Evolutionary conservation across 2,113 vertebrate species (phyloP), one percentile per base, ranked within the genome.

Genomic region (Daubentonia madagascariensis): DNA sequence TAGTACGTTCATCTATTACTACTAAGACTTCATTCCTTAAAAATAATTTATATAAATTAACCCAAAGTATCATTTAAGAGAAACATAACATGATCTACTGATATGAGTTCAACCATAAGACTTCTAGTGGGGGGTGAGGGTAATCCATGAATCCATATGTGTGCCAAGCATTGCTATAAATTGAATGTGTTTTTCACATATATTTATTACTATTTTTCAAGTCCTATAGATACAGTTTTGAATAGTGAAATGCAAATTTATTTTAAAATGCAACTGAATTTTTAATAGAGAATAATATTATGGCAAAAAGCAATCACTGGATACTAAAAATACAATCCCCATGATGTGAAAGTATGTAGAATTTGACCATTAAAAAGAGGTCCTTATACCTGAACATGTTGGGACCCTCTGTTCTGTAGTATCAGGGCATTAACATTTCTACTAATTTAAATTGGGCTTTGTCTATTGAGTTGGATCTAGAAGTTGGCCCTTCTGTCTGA

Each of bases 201-300:
- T 59, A 78, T 48, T 68, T 57, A 83, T 59, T 70, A 45, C 30
- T 93, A 28, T 75, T 78, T 85, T 86, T 97, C 59, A 93, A 57
- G 28, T 57, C 16, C 17, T 65, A 16, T 30, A 72, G 52, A 40
- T 92, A 6, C 6, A 86, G 8, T 75, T 93, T 88, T 75, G 20
- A 89, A 73, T 9, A 40, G 52, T 35, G 54, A 61, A 90, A 79
- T 73, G 12, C 11, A 85, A 83, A 40, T 86, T 61, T 61, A 63
- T 91, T 67, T 89, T 89, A 22, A 85, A 90, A 76, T 61, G 35
- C 23, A 52, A 76, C 35, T 91, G 35, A 52, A 92, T 76, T 85
- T 63, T 68, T 95, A 73, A 68, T 45, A 94, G 50, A 92, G 35
- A 50, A 96, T 68, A 85, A 73, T 25, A 79, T 73, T 70, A 92